phyloP scores from a whole-genome alignment of 2,113 vertebrate species.

The Cheirogaleus medius region DNA sequence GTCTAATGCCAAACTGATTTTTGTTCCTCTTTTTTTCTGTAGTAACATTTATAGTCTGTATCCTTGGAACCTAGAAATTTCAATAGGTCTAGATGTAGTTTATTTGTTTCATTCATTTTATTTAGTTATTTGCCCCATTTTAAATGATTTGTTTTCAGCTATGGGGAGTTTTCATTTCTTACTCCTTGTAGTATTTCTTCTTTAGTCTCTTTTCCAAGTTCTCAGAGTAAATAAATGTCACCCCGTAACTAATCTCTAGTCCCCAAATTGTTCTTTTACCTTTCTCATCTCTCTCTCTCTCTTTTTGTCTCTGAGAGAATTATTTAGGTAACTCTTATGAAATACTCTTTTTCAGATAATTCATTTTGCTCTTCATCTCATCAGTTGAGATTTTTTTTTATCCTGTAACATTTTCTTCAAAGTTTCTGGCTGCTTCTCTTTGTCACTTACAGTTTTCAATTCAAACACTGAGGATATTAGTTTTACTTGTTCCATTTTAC shows the following conservation, averaged over 20 bases:
- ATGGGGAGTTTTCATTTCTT: neutral
- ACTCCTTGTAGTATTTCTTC: neutral
- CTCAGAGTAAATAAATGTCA: neutral
- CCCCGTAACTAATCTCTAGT: neutral
- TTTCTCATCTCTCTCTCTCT: neutral
- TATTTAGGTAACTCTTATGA: neutral
- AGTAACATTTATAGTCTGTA: neutral
- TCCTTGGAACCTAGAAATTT: neutral
- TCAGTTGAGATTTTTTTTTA: neutral
- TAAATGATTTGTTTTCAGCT: neutral
- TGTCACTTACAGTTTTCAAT: neutral
- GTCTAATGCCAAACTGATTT: neutral
- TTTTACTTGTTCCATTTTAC: neutral
- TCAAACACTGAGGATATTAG: neutral
- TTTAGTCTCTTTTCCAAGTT: neutral
- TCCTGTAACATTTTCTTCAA: neutral
- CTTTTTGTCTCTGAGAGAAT: neutral
- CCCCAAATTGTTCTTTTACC: neutral
- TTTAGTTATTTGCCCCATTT: neutral
- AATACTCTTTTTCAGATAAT: neutral
- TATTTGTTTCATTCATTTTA: slow-evolving; percentile 28
- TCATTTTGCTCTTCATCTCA: neutral
- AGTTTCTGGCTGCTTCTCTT: neutral
- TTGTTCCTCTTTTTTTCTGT: neutral
- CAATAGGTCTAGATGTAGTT: neutral